Conservation (phyloP, 2,888 invertebrate species). For the Palloptera scutellata region DNA sequence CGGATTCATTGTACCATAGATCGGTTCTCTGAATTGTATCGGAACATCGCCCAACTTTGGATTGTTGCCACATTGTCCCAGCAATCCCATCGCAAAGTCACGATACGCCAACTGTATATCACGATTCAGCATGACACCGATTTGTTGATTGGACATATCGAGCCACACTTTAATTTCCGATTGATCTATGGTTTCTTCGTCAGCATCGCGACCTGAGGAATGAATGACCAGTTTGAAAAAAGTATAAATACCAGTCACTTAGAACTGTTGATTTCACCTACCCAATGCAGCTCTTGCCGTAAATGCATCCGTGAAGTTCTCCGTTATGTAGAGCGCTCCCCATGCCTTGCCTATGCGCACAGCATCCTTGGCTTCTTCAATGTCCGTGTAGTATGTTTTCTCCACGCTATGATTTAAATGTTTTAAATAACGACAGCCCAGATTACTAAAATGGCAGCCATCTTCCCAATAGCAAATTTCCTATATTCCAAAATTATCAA, state of each 20-base stretch:
- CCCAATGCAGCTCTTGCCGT: slow-evolving; percentile 83
- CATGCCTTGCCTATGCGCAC: slow-evolving; percentile 82
- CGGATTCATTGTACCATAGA: slow-evolving; percentile 87
- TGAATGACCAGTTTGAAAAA: background rate
- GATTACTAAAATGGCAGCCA: slow-evolving; percentile 75
- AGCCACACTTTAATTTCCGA: slow-evolving; percentile 90
- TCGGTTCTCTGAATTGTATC: slow-evolving; percentile 87
- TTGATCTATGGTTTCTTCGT: slow-evolving; percentile 85
- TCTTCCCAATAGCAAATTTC: slow-evolving; percentile 59
- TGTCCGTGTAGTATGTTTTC: slow-evolving; percentile 74
- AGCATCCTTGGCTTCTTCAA: slow-evolving; percentile 74
- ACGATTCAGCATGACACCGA: slow-evolving; percentile 86
- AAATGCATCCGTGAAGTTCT: slow-evolving; percentile 88
- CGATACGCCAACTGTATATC: slow-evolving; percentile 87
- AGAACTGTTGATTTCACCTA: slow-evolving; percentile 40
- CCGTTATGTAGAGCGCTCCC: slow-evolving; percentile 88
- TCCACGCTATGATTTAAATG: slow-evolving; percentile 78
- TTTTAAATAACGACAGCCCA: slow-evolving; percentile 83
- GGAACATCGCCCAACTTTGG: slow-evolving; percentile 88
- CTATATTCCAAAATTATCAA: slow-evolving; percentile 36
- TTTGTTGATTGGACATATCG: slow-evolving; percentile 96
- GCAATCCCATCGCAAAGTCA: slow-evolving; percentile 79
- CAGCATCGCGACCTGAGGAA: slow-evolving; percentile 74
- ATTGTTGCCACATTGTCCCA: slow-evolving; percentile 79
- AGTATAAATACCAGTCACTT: slow-evolving; percentile 3